These are phyloP conservation scores for Azemiops feae DNA, from an alignment of 2,113 vertebrate genomes.

Conservation along the genomic window DNA sequence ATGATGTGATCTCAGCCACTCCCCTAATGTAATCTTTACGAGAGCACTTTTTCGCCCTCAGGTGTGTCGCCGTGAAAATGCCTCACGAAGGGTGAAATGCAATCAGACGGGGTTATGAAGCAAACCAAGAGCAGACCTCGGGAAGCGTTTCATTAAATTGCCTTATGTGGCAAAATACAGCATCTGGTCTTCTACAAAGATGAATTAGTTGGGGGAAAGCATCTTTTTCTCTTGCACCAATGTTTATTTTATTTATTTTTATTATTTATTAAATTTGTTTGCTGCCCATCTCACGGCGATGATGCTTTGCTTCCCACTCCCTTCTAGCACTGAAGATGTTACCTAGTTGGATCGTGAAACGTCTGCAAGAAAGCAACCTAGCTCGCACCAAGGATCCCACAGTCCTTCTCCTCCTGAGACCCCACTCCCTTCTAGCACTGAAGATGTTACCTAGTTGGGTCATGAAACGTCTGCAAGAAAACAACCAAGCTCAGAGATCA, in stretches of 20 bases:
- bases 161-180: background rate
- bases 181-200: background rate
- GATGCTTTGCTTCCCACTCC: background rate
- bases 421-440: too few species aligned
- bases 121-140: background rate
- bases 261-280: background rate
- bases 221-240: background rate
- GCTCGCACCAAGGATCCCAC: too few species aligned
- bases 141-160: background rate
- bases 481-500: background rate
- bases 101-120: background rate
- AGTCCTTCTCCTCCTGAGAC: too few species aligned
- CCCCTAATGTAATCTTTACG: background rate
- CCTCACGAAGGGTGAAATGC: background rate
- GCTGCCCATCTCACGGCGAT: background rate
- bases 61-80: background rate
- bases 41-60: background rate
- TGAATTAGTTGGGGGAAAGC: background rate
- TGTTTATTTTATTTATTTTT: background rate
- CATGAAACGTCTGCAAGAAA: too few species aligned
- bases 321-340: background rate
- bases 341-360: background rate
- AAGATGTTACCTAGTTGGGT: too few species aligned
- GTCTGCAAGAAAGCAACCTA: background rate
- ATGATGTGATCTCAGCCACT: background rate